Evolutionary conservation across 2,888 invertebrate genomes (phyloP), one percentile per base, ranked within the genome.

Genomic region (Cerastoderma edule): DNA sequence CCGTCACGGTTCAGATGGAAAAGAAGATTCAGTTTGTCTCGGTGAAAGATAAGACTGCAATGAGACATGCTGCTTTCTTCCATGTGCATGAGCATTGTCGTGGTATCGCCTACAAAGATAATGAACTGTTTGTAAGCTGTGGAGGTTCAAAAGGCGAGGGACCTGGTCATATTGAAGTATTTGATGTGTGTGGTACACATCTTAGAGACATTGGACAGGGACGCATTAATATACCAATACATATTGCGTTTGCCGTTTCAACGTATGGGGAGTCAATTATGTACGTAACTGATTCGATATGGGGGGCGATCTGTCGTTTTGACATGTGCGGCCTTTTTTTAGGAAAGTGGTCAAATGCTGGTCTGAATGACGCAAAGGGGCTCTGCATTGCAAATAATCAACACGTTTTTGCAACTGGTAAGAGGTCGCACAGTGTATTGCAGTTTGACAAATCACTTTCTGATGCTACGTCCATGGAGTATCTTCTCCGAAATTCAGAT

Each of bases 61-160:
- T 54, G 54, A 10, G 28, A 27, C 28, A 6, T 27, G 54, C 6
- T 5, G 28, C 54, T 13, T 27, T 6, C 8, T 54, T 27, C 22
- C 24, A 5, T n/a, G 54, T 54, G 5, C 8, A 24, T 4, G 54
- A 54, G 24, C 24, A 54, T 27, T 54, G 54, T 27, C 54, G 54
- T 2, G 54, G 54, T 6, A 54, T 54, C 24, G 24, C 54, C 27
- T 54, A 27, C 28, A 54, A 27, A 54, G 28, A 54, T 27, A 6
- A 6, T 3, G 54, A 54, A 22, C 8, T 54, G 22, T 54, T n/a
- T 54, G 54, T 54, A 6, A 54, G 54, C 54, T 54, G 54, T 22
- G 54, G 54, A 3, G 54, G 54, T 8, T 54, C 54, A 6, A 2
- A 27, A 5, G 28, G 28, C 6, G 54, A 54, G 22, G 54, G 54